These are phyloP conservation scores for Gallinago jamesoni DNA, from an alignment of 2,113 vertebrate genomes.

Conservation along the genomic window DNA sequence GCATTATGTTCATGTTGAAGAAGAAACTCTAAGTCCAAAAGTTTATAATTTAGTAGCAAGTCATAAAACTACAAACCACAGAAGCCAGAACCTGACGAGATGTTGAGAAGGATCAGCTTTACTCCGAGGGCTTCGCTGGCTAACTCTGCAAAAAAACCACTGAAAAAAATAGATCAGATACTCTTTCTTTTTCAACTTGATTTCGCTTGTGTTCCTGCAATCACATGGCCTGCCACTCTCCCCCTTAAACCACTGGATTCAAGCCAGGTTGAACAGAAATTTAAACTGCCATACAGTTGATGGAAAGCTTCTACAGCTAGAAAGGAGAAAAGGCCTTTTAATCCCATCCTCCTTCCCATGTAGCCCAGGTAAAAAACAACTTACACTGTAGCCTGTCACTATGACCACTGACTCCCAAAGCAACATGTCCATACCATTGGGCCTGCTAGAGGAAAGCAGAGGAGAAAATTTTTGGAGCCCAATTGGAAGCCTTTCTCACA, in stretches of 20 bases:
- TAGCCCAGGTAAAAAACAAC: background rate
- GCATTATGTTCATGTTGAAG: background rate
- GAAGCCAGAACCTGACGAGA: background rate
- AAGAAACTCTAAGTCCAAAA: background rate
- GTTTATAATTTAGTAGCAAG: background rate
- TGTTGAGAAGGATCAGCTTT: background rate
- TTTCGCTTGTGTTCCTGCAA: background rate
- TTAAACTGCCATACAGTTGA: background rate
- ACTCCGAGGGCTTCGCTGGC: background rate
- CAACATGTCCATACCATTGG: background rate
- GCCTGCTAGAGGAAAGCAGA: fast-evolving
- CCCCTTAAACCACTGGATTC: background rate
- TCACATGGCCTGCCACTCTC: background rate
- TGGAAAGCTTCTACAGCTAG: background rate
- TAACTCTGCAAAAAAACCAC: background rate
- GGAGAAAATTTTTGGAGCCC: background rate
- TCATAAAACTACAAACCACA: background rate
- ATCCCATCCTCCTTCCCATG: background rate
- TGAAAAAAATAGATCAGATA: background rate
- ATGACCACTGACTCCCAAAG: background rate
- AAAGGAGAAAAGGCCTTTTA: background rate
- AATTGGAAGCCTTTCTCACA: background rate
- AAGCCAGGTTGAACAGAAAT: background rate
- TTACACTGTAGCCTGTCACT: no score
- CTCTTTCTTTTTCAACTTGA: background rate